Base-by-base conservation (phyloP, 1,140 invertebrate species). In the Copidosoma floridanum region DNA sequence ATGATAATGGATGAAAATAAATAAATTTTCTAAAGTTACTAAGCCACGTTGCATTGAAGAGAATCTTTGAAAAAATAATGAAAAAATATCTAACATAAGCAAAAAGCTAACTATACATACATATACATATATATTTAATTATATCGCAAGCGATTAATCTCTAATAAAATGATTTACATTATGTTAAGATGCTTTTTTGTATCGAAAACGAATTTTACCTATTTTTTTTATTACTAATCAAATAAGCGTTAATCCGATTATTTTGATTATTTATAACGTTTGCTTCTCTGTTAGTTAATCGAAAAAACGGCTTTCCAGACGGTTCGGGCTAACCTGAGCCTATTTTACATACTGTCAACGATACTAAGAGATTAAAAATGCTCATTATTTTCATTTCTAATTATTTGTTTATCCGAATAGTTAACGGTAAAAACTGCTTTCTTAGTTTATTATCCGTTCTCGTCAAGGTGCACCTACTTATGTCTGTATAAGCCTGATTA, bases 201-300 rank as follows among this genome's bases (percentile, higher is more conserved):
- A 8, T 61, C 60, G 65, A 58, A 52, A 71, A 72, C 61, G 65
- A 70, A 71, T 68, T 61, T 65, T 67, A 67, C 65, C 62, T n/a
- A n/a, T n/a, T 53, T 43, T 38, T 40, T 37, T 48, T 40, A 53
- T 67, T 69, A 65, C 52, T 68, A 70, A 65, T 68, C 60, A 66
- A 65, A 69, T 71, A 57, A 69, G 69, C 64, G 26, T 68, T 65
- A 65, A 65, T 67, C 52, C 66, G 35, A 32, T 64, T 65, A 67
- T 68, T 69, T 71, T 43, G 57, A 70, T 70, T 69, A 65, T 65
- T 69, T 67, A 64, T 71, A 71, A 64, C 55, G 38, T 63, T 71
- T 56, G 64, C 51, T 67, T 66, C n/a, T n/a, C n/a, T 59, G 38
- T 63, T 68, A 58, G 64, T 65, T 65, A 71, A 66, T 64, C 61